Evolutionary conservation across 2,888 invertebrate species (phyloP).

Genomic region (Hemicrepidius hirtus): DNA sequence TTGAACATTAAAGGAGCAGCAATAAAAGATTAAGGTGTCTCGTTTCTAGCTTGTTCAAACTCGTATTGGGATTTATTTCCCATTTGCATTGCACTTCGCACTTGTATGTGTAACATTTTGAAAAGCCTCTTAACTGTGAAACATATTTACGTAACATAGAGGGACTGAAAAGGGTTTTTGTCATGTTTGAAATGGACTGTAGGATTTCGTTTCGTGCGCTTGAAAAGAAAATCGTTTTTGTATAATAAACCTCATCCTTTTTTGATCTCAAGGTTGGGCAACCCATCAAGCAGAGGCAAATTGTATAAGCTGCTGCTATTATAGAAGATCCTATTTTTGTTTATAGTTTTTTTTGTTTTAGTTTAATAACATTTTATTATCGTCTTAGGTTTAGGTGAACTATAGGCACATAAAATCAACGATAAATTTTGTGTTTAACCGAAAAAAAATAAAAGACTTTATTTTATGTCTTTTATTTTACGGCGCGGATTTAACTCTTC

Average conservation of each 20-base stretch:
- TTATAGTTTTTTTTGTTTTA: background rate
- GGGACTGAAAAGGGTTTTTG: conserved; percentile 26
- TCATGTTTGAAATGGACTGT: conserved; percentile 31
- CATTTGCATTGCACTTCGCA: conserved; percentile 17
- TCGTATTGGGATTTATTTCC: conserved; percentile 4
- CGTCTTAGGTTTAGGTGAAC: background rate
- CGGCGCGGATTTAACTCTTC: background rate
- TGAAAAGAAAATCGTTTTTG: conserved; percentile 4
- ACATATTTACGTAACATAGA: conserved; percentile 21
- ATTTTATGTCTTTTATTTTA: background rate
- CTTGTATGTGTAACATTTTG: conserved; percentile 12
- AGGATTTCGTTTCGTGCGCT: conserved; percentile 16
- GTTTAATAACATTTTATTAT: conserved; percentile 4
- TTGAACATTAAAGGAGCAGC: background rate
- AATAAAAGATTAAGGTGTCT: background rate
- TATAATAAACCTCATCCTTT: background rate
- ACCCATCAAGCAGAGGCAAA: background rate
- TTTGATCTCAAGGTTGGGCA: background rate
- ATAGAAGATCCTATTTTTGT: background rate
- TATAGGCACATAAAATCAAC: background rate
- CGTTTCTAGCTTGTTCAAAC: background rate
- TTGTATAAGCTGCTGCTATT: background rate
- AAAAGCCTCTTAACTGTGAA: conserved; percentile 16
- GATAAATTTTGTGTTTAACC: background rate
- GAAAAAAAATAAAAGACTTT: background rate